Evolutionary conservation across 2,113 vertebrate genomes (phyloP), one percentile per base, ranked within the genome.

Genomic region (Phalacrocorax carbo): DNA sequence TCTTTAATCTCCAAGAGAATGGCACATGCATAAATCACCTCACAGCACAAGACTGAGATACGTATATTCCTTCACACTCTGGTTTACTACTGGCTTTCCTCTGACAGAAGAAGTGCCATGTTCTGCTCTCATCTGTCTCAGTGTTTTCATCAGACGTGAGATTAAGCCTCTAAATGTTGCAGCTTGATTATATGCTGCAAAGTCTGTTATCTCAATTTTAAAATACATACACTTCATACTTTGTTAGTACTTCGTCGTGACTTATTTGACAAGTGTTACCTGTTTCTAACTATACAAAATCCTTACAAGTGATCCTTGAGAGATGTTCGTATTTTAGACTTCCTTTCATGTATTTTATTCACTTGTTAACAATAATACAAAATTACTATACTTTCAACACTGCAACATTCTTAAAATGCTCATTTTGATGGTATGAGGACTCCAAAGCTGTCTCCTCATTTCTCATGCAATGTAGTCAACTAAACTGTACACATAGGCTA

Each of bases 51-150:
- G 72, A 62, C 0, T 78, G 65, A 81, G 68, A 15, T 46, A 34
- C 0, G 0, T 15, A 0, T 44, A 21, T 55, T 73, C 80, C 51
- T 75, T 85, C 48, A 20, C 0, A 0, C 82, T 76, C 69, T 72
- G 38, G 44, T 92, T 73, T 86, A 17, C 71, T 86, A 8, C 51
- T 51, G 78, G 6, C 85, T 95, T 87, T 75, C 51, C 69, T 93
- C 78, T 90, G 77, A 16, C 46, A 21, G 30, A 62, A n/a, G 48
- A 78, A 79, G 84, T 90, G 49, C 77, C 36, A 4, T 2, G 2
- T 8, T 79, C 68, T 92, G n/a, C 77, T 81, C 85, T 80, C 58
- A 40, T 62, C 82, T 92, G 30, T 52, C 70, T 94, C 68, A 16
- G 22, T 92, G 9, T 57, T 92, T 49, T 58, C 62, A 66, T 72